A percentile compares a stretch with the other conserved stretches of the same genome.
Conservation (phyloP, 2,797 vertebrate genomes). For the Pangasius djambal region DNA sequence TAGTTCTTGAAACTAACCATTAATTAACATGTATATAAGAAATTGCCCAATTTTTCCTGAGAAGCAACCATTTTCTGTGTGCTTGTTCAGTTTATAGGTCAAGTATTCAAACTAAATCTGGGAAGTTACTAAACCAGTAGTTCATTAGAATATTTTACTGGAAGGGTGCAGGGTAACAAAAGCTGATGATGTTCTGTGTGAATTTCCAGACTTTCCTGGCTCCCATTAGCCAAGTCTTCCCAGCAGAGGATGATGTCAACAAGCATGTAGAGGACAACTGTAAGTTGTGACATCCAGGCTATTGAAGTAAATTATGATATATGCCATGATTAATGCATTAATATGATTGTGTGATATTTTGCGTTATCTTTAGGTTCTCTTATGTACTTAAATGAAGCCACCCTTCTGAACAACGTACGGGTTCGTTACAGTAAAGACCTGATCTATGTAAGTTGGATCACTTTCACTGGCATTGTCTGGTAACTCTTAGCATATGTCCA, state of each 20-base stretch:
- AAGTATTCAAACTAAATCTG: neutral
- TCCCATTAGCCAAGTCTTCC: slow-evolving; percentile 93
- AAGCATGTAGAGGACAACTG: slow-evolving; percentile 98
- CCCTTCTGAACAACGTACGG: slow-evolving; percentile 94
- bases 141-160: neutral
- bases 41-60: neutral
- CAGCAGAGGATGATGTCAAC: slow-evolving; percentile 95
- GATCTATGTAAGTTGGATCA: slow-evolving; percentile 88
- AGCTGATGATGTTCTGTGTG: slow-evolving; percentile 37
- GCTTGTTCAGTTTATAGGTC: neutral
- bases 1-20: neutral
- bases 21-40: neutral
- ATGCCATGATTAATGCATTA: neutral
- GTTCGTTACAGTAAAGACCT: slow-evolving; percentile 95
- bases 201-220: slow-evolving; percentile 87
- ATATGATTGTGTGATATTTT: slow-evolving; percentile 9
- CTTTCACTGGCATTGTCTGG: neutral
- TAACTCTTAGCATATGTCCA: neutral
- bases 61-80: neutral
- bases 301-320: neutral
- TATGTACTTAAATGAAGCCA: slow-evolving; percentile 99
- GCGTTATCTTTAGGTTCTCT: slow-evolving; percentile 83
- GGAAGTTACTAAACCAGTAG: neutral
- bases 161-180: neutral
- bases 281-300: slow-evolving; percentile 68